Base-by-base conservation (phyloP, 2,113 vertebrate species). In the Ariopsis seemanni region DNA sequence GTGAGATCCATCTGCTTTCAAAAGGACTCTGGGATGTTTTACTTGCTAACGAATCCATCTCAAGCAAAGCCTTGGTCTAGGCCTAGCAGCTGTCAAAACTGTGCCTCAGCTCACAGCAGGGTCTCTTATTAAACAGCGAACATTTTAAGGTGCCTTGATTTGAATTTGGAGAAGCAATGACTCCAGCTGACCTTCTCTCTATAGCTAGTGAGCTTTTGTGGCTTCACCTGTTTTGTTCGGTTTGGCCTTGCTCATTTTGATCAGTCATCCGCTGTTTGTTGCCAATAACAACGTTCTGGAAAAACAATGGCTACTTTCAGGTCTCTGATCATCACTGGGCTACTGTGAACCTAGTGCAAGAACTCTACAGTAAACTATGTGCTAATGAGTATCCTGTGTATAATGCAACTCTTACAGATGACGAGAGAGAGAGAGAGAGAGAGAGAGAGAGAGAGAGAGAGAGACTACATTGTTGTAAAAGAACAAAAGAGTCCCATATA, bases 71-170 rank as follows among this genome's bases (percentile, higher is more conserved):
- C 55, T 53, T 65, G 78, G n/a, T 52, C 27, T 85, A 63, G 77
- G 83, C 72, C 62, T 30, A 75, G 83, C 89, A 89, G 88, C 78
- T 90, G 87, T 90, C 84, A 67, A 82, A 84, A 86, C 65, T 53
- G 25, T 30, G 53, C 11, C 72, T 50, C 20, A 17, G 78, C 22
- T 79, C 86, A 63, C 82, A 75, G 81, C 48, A 60, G 85, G 87
- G 18, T 7, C 57, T n/a, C 69, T 82, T 65, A 58, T 82, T 27
- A 78, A 65, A 27, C 11, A 27, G 58, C 1, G 27, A 85, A 71
- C 52, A 75, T 84, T 86, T 77, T 8, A n/a, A 72, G 78, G 15
- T 50, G 34, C 30, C n/a, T 78, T 83, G 34, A 14, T 83, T 86
- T 86, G 30, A 65, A 69, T 67, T 78, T 42, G 67, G 52, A 60